Conservation (phyloP, 2,888 invertebrate genomes). For the Mechanitis mazaeus region DNA sequence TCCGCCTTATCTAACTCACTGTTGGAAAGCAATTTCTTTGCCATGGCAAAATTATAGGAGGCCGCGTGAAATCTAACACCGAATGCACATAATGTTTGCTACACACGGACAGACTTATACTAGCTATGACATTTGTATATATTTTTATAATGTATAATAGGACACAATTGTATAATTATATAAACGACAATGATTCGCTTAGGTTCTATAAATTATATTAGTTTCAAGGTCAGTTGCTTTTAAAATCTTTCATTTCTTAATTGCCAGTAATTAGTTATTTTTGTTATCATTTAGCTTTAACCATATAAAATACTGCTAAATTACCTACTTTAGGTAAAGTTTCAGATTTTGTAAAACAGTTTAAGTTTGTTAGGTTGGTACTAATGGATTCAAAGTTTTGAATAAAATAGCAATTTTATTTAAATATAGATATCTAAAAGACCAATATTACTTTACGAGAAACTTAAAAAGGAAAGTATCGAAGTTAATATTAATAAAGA, state of each 20-base stretch:
- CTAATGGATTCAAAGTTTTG: too few species aligned
- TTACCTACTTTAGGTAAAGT: too few species aligned
- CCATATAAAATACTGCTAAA: too few species aligned
- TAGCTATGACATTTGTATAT: neutral
- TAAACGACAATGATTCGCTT: too few species aligned
- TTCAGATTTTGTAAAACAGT: too few species aligned
- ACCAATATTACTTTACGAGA: too few species aligned
- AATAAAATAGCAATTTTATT: neutral
- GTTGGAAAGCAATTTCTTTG: constrained; percentile 53
- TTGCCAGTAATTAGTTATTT: neutral
- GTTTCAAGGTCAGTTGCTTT: neutral
- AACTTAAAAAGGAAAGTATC: too few species aligned
- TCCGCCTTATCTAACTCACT: constrained; percentile 44
- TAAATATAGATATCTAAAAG: neutral
- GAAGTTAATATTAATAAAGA: too few species aligned
- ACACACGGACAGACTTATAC: constrained; percentile 22
- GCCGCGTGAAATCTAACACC: constrained; percentile 46
- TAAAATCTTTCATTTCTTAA: constrained; percentile 1
- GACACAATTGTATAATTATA: too few species aligned
- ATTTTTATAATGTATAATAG: neutral
- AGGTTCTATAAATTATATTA: too few species aligned
- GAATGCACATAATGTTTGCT: constrained; percentile 30
- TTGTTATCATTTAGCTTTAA: neutral
- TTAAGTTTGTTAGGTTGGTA: too few species aligned
- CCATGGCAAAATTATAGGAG: constrained; percentile 49